These are phyloP conservation scores for Euplagia quadripunctaria DNA, from an alignment of 2,888 invertebrate species.

Conservation along the genomic window DNA sequence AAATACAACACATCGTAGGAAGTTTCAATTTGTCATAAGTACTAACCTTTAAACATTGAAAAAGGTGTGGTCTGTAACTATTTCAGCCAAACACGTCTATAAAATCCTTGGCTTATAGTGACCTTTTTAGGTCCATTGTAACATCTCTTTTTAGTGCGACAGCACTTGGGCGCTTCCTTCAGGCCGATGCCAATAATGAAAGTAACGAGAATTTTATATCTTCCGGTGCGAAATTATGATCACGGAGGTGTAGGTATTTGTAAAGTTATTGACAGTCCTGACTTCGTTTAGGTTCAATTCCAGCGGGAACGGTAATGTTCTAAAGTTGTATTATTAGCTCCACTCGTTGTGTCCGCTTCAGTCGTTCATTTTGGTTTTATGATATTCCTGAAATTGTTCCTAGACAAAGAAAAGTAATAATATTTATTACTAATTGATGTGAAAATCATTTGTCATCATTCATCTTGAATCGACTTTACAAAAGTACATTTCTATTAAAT, in stretches of 20 bases:
- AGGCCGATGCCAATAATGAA: constrained; percentile 14
- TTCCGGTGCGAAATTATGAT: constrained; percentile 15
- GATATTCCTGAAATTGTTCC: neutral
- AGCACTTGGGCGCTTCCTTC: constrained; percentile 8
- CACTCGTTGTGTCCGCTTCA: neutral
- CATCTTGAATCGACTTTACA: too few relatives aligned
- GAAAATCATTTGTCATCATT: too few relatives aligned
- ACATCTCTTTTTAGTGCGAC: constrained; percentile 7
- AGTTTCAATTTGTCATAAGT: constrained; percentile 12
- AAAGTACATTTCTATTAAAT: too few relatives aligned
- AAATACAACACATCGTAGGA: neutral
- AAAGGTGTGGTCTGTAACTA: neutral
- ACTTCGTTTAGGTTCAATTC: neutral
- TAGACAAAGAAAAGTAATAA: neutral
- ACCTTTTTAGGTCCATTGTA: constrained; percentile 3
- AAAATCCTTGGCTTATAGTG: constrained; percentile 1
- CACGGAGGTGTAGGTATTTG: constrained; percentile 2
- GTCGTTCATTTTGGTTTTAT: neutral
- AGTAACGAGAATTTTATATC: constrained; percentile 17
- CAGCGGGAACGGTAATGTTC: neutral
- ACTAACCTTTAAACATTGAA: constrained; percentile 9
- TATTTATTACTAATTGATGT: neutral
- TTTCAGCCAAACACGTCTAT: constrained; percentile 5
- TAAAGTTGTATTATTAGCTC: neutral
- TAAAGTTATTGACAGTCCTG: neutral